These are phyloP conservation scores for Apostichopus californicus DNA, from an alignment of 35 echinoderm and acorn worm species.

Conservation along the genomic window DNA sequence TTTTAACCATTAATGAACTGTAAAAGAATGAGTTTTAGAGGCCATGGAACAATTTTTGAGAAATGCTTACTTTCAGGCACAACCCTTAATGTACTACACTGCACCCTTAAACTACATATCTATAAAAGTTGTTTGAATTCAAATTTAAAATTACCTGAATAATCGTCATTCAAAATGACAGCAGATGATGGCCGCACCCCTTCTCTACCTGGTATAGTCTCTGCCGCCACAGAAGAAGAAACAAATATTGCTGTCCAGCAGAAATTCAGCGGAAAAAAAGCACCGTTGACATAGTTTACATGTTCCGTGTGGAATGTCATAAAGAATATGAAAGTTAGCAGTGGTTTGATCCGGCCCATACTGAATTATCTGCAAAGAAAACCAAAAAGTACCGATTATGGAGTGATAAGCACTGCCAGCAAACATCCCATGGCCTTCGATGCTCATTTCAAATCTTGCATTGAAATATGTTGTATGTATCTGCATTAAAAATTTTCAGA, in stretches of 20 bases:
- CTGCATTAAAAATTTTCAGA: too few species aligned
- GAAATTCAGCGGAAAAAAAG: background rate
- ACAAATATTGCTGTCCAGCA: slow-evolving; percentile 44
- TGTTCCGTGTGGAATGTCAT: slow-evolving; percentile 49
- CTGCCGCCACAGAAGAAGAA: background rate
- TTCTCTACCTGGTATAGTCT: background rate
- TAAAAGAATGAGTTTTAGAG: too few species aligned
- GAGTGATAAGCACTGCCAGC: too few species aligned
- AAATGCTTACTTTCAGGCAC: too few species aligned
- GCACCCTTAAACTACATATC: background rate
- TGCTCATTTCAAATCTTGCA: too few species aligned
- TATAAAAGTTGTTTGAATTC: background rate
- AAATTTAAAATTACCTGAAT: background rate
- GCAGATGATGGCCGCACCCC: background rate
- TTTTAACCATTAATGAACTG: too few species aligned
- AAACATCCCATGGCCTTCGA: too few species aligned
- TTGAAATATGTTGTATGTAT: too few species aligned
- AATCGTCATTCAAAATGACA: slow-evolving; percentile 35
- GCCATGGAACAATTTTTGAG: too few species aligned
- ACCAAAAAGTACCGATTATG: too few species aligned
- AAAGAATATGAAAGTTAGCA: slow-evolving; percentile 26
- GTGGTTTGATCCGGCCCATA: background rate
- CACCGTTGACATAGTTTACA: slow-evolving; percentile 24
- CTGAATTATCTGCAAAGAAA: slow-evolving; percentile 11
- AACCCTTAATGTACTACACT: too few species aligned